Base-by-base conservation (phyloP, 2,113 vertebrate species). In the Orientallactaga bullata region DNA sequence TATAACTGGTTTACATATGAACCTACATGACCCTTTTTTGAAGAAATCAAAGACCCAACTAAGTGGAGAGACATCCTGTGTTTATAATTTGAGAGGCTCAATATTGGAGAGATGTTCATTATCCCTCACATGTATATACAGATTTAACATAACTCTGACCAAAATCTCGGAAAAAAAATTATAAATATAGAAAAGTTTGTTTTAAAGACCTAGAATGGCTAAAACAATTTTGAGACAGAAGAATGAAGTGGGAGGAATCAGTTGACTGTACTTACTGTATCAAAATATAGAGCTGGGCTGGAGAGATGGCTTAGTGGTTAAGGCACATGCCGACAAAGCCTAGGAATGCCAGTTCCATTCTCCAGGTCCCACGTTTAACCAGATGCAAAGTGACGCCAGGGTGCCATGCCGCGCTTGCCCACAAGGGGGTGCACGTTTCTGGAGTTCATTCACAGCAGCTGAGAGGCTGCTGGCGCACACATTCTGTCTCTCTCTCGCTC, bases 181-280 rank as follows among this genome's bases (percentile, higher is more conserved):
- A 88, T 72, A 83, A 71, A 71, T 30, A 60, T 42, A 88, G 65
- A 66, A n/a, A 58, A 86, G 71, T 58, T 94, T 68, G 78, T 84
- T 91, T 93, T n/a, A 87, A 58, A 30, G 42, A 79, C 61, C 37
- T 63, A 74, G 66, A 96, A 92, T 55, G 86, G 58, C 37, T 73
- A 37, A 80, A 92, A 61, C 74, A 81, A 80, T 68, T 86, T 85
- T 86, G 76, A 89, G 86, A 84, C n/a, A 26, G 66, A 83, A 80
- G 63, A 92, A 84, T 55, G 85, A 91, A 84, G 89, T 83, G 35
- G 89, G 85, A 95, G 68, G 89, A 93, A 93, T 83, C 60, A 37
- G 26, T 78, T 47, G 61, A 55, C 21, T 58, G 51, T 47, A 74
- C 5, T 79, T 71, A 47, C 28, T 71, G 16, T 47, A 80, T 87